A percentile compares a stretch with the other conserved stretches of the same genome.
phyloP scores from a whole-genome alignment of 2,797 vertebrate genomes.

The Enteromius unitaeniatus region DNA sequence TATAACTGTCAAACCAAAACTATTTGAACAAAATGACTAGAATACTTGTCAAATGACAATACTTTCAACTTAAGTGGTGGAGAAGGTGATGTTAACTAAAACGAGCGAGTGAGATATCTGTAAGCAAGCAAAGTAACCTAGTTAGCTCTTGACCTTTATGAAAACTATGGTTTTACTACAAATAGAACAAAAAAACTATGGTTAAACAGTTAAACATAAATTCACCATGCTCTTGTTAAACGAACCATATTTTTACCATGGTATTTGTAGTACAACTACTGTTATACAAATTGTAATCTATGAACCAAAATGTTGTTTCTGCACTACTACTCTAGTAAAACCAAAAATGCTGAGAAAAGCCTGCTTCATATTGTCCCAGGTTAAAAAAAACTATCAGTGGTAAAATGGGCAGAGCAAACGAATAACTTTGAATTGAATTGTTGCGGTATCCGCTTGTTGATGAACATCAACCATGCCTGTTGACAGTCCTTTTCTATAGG shows the following conservation, averaged over 20 bases:
- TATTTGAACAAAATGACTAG: too few species aligned
- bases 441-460: background rate
- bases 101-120: background rate
- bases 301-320: too few species aligned
- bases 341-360: background rate
- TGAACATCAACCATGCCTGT: background rate
- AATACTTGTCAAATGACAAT: background rate
- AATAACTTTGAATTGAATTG: background rate
- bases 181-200: too few species aligned
- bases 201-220: too few species aligned
- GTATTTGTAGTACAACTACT: too few species aligned
- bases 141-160: background rate
- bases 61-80: background rate
- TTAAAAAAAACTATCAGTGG: background rate
- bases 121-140: background rate
- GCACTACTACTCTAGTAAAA: too few species aligned
- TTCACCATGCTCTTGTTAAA: too few species aligned
- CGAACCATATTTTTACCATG: too few species aligned
- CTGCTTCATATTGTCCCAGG: background rate
- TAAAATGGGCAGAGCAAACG: background rate
- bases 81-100: background rate
- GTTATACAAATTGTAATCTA: too few species aligned
- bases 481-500: background rate
- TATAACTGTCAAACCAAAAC: too few species aligned
- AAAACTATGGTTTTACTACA: too few species aligned